Percentiles rank a stretch among this genome's conserved stretches.
These are phyloP conservation scores for Phoebastria nigripes DNA, from an alignment of 2,797 vertebrate genomes.

Conservation along the genomic window DNA sequence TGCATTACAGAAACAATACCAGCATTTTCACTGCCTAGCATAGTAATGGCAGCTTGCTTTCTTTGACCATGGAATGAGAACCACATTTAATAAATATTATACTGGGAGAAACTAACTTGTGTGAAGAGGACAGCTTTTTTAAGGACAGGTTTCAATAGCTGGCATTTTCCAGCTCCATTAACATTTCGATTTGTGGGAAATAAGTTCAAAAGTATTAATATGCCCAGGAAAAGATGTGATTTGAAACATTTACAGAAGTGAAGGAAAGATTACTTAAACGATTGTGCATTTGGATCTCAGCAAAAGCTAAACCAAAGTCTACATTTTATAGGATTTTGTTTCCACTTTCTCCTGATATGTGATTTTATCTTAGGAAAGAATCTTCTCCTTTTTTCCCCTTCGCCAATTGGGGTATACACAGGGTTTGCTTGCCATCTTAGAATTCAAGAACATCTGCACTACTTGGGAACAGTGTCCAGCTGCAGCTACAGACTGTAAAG, in stretches of 20 bases:
- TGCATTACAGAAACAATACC: background rate
- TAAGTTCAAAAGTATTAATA: background rate
- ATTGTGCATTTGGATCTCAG: background rate
- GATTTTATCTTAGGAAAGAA: background rate
- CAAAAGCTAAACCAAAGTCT: background rate
- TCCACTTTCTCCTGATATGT: background rate
- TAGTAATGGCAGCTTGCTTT: background rate
- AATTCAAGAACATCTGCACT: background rate
- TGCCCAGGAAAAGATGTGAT: background rate
- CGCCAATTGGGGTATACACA: rapidly evolving
- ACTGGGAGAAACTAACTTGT: background rate
- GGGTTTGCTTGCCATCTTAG: background rate
- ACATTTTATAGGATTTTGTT: background rate
- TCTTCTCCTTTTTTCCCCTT: background rate
- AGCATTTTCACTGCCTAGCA: background rate
- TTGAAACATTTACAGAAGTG: background rate
- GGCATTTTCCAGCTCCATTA: background rate
- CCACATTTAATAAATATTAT: background rate
- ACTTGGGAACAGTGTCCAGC: background rate
- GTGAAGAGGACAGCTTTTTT: background rate
- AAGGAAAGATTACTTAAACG: background rate
- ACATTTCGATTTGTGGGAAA: background rate
- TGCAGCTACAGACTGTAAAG: background rate
- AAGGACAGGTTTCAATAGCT: background rate
- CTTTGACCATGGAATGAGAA: background rate